phyloP scores from a whole-genome alignment of 37 sponge, comb jelly and placozoan species.

The Beroe ovata region DNA sequence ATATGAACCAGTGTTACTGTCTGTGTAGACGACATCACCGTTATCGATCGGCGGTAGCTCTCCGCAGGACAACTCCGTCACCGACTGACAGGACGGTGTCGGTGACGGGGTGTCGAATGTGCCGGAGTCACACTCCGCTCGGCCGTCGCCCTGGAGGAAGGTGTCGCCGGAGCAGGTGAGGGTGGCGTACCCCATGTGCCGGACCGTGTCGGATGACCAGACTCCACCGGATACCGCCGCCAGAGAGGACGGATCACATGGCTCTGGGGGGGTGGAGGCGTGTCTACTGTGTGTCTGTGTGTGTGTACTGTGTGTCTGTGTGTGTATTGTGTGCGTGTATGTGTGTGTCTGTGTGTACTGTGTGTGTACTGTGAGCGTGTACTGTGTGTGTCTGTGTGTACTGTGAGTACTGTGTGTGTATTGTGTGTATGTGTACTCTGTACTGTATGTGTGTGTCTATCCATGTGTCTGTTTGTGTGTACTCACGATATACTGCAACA shows the following conservation, averaged over 20 bases:
- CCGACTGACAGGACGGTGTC: neutral
- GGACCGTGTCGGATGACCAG: neutral
- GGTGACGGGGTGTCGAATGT: neutral
- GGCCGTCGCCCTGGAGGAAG: neutral
- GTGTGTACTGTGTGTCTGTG: too few relatives aligned
- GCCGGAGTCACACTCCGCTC: neutral
- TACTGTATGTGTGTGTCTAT: too few relatives aligned
- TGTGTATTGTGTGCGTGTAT: too few relatives aligned
- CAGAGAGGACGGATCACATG: neutral
- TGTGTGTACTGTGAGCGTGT: too few relatives aligned
- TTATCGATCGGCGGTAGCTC: neutral
- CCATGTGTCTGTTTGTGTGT: neutral
- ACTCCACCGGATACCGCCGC: neutral
- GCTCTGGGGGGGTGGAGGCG: neutral
- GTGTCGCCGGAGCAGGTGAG: neutral
- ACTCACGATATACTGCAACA: slow-evolving; percentile 23
- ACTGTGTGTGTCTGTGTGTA: too few relatives aligned
- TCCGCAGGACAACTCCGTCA: slow-evolving; percentile 15
- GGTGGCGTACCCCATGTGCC: slow-evolving; percentile 7
- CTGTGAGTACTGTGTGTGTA: too few relatives aligned
- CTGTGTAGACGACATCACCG: slow-evolving; percentile 20
- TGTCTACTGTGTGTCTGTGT: too few relatives aligned
- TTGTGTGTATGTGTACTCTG: too few relatives aligned
- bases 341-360: too few relatives aligned
- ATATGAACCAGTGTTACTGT: neutral